phyloP scores from a whole-genome alignment of 2,888 invertebrate species.

The Brachyptera putata region DNA sequence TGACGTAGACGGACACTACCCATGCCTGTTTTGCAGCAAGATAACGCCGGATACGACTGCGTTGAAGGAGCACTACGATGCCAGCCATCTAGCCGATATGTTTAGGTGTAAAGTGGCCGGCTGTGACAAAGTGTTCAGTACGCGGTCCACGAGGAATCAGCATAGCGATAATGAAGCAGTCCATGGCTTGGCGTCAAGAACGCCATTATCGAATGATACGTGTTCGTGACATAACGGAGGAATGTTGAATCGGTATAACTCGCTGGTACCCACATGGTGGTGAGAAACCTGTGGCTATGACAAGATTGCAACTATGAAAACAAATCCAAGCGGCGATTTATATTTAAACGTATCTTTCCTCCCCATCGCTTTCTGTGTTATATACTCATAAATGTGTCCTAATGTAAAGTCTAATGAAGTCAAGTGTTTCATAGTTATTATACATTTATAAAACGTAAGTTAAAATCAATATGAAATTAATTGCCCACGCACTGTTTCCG shows the following conservation, averaged over 20 bases:
- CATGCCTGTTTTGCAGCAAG: slow-evolving; percentile 66
- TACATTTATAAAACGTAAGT: no score
- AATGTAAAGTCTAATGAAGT: no score
- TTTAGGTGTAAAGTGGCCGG: slow-evolving; percentile 71
- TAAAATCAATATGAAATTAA: no score
- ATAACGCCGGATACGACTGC: slow-evolving; percentile 54
- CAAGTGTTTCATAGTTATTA: no score
- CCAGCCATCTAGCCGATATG: slow-evolving; percentile 59
- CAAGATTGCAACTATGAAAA: no score
- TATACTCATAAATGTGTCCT: no score
- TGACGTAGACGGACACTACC: slow-evolving; percentile 62
- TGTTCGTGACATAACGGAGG: slow-evolving; percentile 37
- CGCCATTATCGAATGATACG: slow-evolving; percentile 23
- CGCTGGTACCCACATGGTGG: slow-evolving; percentile 31
- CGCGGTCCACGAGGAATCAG: slow-evolving; percentile 69
- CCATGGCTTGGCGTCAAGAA: slow-evolving; percentile 40
- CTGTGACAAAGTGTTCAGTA: slow-evolving; percentile 73
- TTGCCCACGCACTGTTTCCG: neutral
- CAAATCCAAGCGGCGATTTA: no score
- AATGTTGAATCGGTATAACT: slow-evolving; percentile 30
- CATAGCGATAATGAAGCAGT: slow-evolving; percentile 66
- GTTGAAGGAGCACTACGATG: slow-evolving; percentile 60
- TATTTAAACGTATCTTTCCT: neutral
- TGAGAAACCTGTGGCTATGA: slow-evolving; percentile 16
- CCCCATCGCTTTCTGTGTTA: neutral